Percentiles rank a stretch among this genome's conserved stretches.
phyloP scores from a whole-genome alignment of 2,113 vertebrate genomes.

The Andinoacara biseriatus region DNA sequence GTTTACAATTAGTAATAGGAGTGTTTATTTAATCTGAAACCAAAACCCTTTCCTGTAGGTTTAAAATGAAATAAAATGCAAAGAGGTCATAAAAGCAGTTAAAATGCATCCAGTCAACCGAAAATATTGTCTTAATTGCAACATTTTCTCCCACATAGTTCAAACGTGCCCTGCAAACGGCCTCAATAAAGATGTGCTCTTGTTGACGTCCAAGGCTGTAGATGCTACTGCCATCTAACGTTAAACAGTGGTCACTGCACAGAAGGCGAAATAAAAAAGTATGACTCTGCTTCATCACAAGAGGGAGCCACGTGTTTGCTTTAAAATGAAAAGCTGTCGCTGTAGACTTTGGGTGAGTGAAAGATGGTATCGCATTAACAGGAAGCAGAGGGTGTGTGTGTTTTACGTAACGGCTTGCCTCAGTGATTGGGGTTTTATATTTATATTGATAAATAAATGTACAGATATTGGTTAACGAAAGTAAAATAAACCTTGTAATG shows the following conservation, averaged over 20 bases:
- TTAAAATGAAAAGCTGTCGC: not conserved
- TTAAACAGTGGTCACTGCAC: slow-evolving; percentile 25
- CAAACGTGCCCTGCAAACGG: not conserved
- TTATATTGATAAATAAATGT: not conserved
- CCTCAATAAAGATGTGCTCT: not conserved
- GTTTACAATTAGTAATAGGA: not conserved
- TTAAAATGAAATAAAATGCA: not conserved
- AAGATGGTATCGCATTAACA: not conserved
- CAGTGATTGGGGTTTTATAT: not conserved
- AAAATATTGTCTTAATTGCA: too few relatives aligned
- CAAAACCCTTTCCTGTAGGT: not conserved
- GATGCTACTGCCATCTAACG: slow-evolving; percentile 62
- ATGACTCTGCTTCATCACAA: slow-evolving; percentile 32
- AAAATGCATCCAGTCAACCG: not conserved
- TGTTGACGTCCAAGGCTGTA: not conserved
- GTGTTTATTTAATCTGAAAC: not conserved
- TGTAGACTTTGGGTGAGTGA: not conserved
- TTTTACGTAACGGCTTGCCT: not conserved
- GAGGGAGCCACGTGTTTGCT: slow-evolving; percentile 59
- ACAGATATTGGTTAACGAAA: not conserved
- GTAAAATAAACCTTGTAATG: not conserved
- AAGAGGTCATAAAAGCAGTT: not conserved
- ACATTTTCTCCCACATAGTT: not conserved
- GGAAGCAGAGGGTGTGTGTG: not conserved
- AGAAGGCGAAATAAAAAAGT: not conserved